phyloP scores from a whole-genome alignment of 2,797 vertebrate species.

The Euthynnus affinis region DNA sequence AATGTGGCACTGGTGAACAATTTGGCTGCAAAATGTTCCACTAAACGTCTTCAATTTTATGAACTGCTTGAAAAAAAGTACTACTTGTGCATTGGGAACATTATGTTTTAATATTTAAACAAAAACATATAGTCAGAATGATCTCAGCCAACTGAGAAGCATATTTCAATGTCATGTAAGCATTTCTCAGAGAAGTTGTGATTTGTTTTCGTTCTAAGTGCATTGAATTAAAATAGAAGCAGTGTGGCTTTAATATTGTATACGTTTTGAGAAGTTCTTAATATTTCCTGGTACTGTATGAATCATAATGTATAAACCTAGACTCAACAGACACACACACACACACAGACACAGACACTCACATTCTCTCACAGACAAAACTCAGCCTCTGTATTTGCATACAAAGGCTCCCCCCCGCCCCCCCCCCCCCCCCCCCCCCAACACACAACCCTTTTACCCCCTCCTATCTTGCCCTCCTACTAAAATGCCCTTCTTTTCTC shows the following conservation, averaged over 20 bases:
- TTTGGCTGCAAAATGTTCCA: constrained; percentile 14
- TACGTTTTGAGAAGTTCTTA: too few relatives aligned
- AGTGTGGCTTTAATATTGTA: too few relatives aligned
- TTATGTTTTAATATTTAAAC: too few relatives aligned
- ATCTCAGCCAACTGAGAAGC: too few relatives aligned
- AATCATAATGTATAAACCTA: background rate
- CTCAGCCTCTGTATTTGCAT: constrained; percentile 61
- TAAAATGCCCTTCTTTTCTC: constrained; percentile 56
- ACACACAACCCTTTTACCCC: constrained; percentile 48
- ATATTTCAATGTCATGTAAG: too few relatives aligned
- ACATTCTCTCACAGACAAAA: constrained; percentile 45
- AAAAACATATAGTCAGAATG: too few relatives aligned
- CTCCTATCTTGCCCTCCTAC: constrained; percentile 34
- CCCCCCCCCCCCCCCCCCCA: constrained; percentile 17
- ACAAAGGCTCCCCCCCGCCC: constrained; percentile 71
- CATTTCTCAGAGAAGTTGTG: too few relatives aligned
- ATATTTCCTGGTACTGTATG: background rate
- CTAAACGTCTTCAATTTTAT: constrained; percentile 19
- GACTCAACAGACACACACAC: background rate
- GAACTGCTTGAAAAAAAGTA: background rate
- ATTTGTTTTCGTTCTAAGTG: too few relatives aligned
- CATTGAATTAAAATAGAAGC: too few relatives aligned
- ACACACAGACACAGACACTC: background rate
- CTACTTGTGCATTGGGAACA: background rate
- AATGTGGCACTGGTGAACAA: constrained; percentile 18